Percentiles rank a stretch among this genome's conserved stretches.
Conservation (phyloP, 2,113 vertebrate genomes). For the Addax nasomaculatus region DNA sequence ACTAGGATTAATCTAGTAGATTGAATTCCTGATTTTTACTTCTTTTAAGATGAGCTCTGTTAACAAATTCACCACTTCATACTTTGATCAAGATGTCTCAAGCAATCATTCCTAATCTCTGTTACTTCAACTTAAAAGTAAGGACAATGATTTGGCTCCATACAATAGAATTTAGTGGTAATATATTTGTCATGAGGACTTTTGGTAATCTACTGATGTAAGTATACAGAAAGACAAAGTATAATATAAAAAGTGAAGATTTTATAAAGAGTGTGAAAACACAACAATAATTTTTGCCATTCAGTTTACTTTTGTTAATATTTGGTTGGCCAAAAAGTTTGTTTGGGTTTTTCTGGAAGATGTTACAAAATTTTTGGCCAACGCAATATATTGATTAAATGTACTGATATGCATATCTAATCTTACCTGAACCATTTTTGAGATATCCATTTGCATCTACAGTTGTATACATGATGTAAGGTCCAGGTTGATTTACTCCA, state of each 20-base stretch:
- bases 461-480: constrained; percentile 97
- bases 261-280: not conserved
- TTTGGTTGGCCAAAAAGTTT: not conserved
- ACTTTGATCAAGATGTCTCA: not conserved
- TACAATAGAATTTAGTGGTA: not conserved
- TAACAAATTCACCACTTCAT: not conserved
- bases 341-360: not conserved
- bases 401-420: not conserved
- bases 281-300: not conserved
- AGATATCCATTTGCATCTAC: constrained; percentile 94
- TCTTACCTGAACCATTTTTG: constrained; percentile 96
- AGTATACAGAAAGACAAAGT: not conserved
- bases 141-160: not conserved
- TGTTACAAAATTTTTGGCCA: not conserved
- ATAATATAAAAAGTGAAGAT: not conserved
- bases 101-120: not conserved
- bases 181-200: not conserved
- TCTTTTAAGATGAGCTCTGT: not conserved
- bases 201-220: not conserved
- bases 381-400: not conserved
- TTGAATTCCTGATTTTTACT: not conserved
- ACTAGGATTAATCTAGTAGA: not conserved
- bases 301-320: not conserved
- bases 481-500: constrained; percentile 97
- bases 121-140: not conserved